phyloP scores from a whole-genome alignment of 2,797 vertebrate species.

The Tenualosa ilisha region DNA sequence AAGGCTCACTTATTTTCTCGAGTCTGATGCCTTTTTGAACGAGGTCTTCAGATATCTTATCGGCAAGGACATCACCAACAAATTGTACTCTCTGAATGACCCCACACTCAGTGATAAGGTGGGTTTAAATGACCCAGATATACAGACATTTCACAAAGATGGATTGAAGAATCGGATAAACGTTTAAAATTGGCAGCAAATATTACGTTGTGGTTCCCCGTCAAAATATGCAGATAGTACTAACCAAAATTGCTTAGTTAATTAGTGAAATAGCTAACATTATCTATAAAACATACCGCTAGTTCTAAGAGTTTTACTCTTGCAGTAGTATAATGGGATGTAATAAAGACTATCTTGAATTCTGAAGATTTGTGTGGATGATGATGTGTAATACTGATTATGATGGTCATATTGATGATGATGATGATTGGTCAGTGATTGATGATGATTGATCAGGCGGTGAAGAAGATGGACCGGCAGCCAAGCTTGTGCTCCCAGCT shows the following conservation, averaged over 20 bases:
- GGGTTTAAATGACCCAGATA: conserved; percentile 37
- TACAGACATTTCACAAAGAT: no score
- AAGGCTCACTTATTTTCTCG: conserved; percentile 93
- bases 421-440: neutral
- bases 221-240: neutral
- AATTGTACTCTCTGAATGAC: conserved; percentile 96
- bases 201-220: neutral
- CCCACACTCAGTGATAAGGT: conserved; percentile 97
- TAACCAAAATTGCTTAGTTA: neutral
- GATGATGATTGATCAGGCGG: conserved; percentile 68
- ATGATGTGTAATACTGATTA: neutral
- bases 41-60: conserved; percentile 97
- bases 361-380: neutral
- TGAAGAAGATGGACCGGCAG: conserved; percentile 90
- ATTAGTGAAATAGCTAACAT: neutral
- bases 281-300: no score
- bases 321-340: neutral
- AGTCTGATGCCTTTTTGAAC: conserved; percentile 91
- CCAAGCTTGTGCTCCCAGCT: conserved; percentile 93
- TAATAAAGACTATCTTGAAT: no score
- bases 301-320: no score
- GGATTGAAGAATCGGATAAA: neutral
- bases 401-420: neutral
- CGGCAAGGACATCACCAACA: conserved; percentile 98
- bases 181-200: neutral